Percentiles rank a stretch among this genome's conserved stretches.
Conservation (phyloP, 2,888 invertebrate species). For the Incurvaria masculella region DNA sequence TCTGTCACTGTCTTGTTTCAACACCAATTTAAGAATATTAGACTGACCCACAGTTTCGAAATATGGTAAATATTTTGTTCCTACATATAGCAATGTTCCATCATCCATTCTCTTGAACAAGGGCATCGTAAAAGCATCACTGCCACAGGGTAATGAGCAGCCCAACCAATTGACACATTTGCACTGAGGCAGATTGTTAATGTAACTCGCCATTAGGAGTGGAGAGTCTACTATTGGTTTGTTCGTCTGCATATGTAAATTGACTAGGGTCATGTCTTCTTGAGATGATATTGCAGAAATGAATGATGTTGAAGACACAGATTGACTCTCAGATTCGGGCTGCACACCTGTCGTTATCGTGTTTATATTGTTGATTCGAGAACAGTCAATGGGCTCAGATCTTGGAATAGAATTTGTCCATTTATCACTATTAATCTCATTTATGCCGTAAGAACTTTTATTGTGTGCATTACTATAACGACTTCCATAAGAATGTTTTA, state of each 20-base stretch:
- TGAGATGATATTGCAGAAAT: slow-evolving; percentile 91
- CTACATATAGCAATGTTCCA: slow-evolving; percentile 73
- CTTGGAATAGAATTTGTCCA: slow-evolving; percentile 39
- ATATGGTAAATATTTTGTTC: slow-evolving; percentile 46
- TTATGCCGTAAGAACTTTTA: slow-evolving; percentile 57
- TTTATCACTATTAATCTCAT: slow-evolving; percentile 39
- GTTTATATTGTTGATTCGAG: slow-evolving; percentile 20
- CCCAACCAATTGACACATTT: slow-evolving; percentile 73
- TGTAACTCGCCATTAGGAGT: slow-evolving; percentile 90
- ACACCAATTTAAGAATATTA: slow-evolving; percentile 38
- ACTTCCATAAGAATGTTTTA: slow-evolving; percentile 60
- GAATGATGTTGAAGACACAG: slow-evolving; percentile 80
- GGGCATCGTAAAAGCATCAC: slow-evolving; percentile 76
- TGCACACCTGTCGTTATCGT: slow-evolving; percentile 43
- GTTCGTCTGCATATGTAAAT: slow-evolving; percentile 92
- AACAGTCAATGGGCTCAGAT: slow-evolving; percentile 28
- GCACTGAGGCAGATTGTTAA: slow-evolving; percentile 86
- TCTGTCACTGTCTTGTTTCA: slow-evolving; percentile 42
- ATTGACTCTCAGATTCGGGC: slow-evolving; percentile 74
- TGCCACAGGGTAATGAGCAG: slow-evolving; percentile 67
- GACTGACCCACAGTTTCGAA: slow-evolving; percentile 40
- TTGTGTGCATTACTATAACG: slow-evolving; percentile 44
- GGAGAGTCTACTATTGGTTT: slow-evolving; percentile 91
- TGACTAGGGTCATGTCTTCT: slow-evolving; percentile 88
- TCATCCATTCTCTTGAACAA: slow-evolving; percentile 76